A percentile compares a stretch with the other conserved stretches of the same genome.
Conservation (phyloP, 1,140 invertebrate species). For the Drosophila erecta region DNA sequence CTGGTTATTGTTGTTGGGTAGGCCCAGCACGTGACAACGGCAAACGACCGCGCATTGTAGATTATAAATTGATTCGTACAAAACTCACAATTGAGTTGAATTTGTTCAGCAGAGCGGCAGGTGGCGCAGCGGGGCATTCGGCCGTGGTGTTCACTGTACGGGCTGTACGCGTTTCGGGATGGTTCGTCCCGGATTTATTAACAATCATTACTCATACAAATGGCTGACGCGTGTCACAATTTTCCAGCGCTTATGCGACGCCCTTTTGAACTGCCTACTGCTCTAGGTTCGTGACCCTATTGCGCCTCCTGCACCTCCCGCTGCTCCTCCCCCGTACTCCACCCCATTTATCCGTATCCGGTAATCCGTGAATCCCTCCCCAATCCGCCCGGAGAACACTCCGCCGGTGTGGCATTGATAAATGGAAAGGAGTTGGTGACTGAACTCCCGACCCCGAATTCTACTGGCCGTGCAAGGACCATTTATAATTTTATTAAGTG, state of each 20-base stretch:
- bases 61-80: constrained; percentile 83
- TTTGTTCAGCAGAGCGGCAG: constrained; percentile 60
- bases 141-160: constrained; percentile 15
- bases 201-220: constrained; percentile 83
- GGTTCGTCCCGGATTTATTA: constrained; percentile 71
- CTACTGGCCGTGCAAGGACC: constrained; percentile 71
- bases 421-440: constrained; percentile 72
- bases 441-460: constrained; percentile 6
- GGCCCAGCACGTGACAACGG: constrained; percentile 72
- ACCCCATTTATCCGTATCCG: constrained; percentile 7
- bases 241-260: constrained; percentile 79
- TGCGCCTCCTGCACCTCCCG: background rate
- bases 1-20: constrained; percentile 39
- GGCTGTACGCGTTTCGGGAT: constrained; percentile 20
- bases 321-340: background rate
- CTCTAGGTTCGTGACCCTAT: constrained; percentile 31
- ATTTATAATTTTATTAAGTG: constrained; percentile 84
- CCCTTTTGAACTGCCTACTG: constrained; percentile 72
- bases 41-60: constrained; percentile 58
- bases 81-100: constrained; percentile 80
- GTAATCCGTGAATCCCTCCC: constrained; percentile 31
- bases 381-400: constrained; percentile 42
- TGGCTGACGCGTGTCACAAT: constrained; percentile 82
- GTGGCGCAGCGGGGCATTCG: constrained; percentile 22
- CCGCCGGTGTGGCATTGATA: constrained; percentile 65